These are phyloP conservation scores for Caradrina kadenii DNA, from an alignment of 2,888 invertebrate species.

Conservation along the genomic window DNA sequence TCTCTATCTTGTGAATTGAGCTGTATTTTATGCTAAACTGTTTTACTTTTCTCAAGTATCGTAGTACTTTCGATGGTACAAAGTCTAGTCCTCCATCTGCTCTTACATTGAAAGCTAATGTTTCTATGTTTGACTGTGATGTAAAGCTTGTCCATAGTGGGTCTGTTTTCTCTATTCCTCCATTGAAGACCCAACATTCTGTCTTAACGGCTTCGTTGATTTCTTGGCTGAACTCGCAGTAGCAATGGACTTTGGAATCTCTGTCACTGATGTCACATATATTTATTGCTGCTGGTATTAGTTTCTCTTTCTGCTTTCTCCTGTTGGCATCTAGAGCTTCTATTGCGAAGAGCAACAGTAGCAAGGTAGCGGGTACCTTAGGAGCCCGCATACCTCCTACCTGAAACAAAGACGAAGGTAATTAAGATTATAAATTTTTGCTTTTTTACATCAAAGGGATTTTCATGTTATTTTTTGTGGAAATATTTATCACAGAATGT, in stretches of 20 bases:
- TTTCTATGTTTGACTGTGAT: slow-evolving; percentile 93
- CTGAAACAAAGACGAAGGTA: slow-evolving; percentile 78
- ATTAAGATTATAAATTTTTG: slow-evolving; percentile 46
- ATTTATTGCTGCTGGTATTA: slow-evolving; percentile 80
- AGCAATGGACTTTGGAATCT: slow-evolving; percentile 92
- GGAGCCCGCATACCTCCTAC: slow-evolving; percentile 89
- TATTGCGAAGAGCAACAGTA: slow-evolving; percentile 88
- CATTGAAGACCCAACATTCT: slow-evolving; percentile 94
- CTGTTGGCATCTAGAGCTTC: slow-evolving; percentile 86
- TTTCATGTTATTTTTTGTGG: slow-evolving; percentile 10
- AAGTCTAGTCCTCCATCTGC: slow-evolving; percentile 93
- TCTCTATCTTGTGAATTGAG: slow-evolving; percentile 92
- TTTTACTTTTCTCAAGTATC: slow-evolving; percentile 92
- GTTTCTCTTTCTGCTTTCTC: slow-evolving; percentile 85
- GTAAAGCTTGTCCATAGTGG: slow-evolving; percentile 93
- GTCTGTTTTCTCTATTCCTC: slow-evolving; percentile 92
- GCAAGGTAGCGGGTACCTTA: slow-evolving; percentile 88
- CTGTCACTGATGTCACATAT: slow-evolving; percentile 90
- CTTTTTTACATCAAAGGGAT: slow-evolving; percentile 17
- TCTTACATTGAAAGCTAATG: slow-evolving; percentile 93
- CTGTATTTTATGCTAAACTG: slow-evolving; percentile 93
- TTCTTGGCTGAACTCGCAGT: slow-evolving; percentile 91
- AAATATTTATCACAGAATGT: slow-evolving; percentile 30
- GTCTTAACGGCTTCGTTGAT: slow-evolving; percentile 92
- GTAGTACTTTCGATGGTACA: slow-evolving; percentile 93